phyloP scores from a whole-genome alignment of 2,113 vertebrate genomes.

The Tupaia tana region DNA sequence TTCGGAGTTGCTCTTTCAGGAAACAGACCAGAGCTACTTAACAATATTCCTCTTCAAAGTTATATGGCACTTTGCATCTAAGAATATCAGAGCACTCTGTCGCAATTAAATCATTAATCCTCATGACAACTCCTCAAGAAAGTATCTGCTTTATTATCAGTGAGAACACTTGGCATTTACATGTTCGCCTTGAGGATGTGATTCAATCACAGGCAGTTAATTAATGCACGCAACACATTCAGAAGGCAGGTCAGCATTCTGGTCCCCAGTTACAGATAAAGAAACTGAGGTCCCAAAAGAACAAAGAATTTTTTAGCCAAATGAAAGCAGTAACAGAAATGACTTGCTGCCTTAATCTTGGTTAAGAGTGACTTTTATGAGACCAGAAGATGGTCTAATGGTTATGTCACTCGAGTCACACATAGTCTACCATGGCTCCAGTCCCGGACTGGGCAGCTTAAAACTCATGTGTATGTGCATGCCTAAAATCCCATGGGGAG shows the following conservation, averaged over 20 bases:
- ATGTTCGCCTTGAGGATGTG: constrained; percentile 56
- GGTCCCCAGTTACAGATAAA: constrained; percentile 30
- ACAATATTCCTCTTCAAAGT: constrained; percentile 71
- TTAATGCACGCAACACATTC: constrained; percentile 58
- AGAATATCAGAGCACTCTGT: constrained; percentile 75
- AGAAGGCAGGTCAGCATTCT: constrained; percentile 35
- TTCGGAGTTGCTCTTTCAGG: constrained; percentile 60
- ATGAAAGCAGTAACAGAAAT: constrained; percentile 9
- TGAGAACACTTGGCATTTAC: constrained; percentile 80
- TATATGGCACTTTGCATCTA: constrained; percentile 70
- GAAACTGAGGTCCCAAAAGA: constrained; percentile 45
- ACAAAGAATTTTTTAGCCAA: constrained; percentile 23
- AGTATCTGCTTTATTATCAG: constrained; percentile 79
- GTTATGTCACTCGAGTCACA: no score
- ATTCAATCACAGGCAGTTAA: constrained; percentile 62
- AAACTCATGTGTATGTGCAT: no score
- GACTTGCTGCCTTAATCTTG: constrained; percentile 33
- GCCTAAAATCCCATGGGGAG: no score
- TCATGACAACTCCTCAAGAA: constrained; percentile 73
- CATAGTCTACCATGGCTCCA: no score
- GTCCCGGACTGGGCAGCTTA: no score
- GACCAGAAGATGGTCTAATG: no score
- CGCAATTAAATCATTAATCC: constrained; percentile 81
- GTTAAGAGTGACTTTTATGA: background rate
- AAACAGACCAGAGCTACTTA: constrained; percentile 71